Evolutionary conservation across 92 coral and sea anemone species (phyloP), one percentile per base, ranked within the genome.

Genomic region (Isaurus tuberculatus): DNA sequence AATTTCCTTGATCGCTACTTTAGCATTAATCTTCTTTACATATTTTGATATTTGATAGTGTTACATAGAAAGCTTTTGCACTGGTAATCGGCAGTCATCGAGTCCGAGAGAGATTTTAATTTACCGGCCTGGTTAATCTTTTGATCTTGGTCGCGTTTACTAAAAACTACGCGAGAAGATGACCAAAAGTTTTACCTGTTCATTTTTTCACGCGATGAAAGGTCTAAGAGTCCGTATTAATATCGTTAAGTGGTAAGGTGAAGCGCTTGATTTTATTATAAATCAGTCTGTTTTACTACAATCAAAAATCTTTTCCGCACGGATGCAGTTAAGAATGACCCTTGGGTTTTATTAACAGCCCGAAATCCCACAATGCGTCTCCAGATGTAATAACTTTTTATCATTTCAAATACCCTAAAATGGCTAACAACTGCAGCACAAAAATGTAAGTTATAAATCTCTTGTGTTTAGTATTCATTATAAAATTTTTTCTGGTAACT

Each of bases 121-220:
- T 28, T 57, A 17, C 44, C 4, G 17, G 40, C 37, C 51, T 32
- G 69, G 44, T 65, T 77, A 43, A 57, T 33, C 68, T 57, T 48
- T 77, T 58, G 70, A 77, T 77, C 82, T 27, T 42, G 15, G 55
- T 53, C 68, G 44, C 37, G 27, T 70, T n/a, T 22, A 63, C 13
- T 22, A 11, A 11, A n/a, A 26, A 25, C 16, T 9, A 7, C 4
- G 6, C 15, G 6, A 28, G 79, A 44, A 73, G 29, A 49, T 1
- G 40, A 14, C 37, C 42, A 29, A 19, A 7, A 8, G 5, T 29
- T 51, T 51, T 75, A 51, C 66, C 25, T 8, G 4, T 15, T 43
- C 34, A 46, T 2, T 28, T 16, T 14, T 77, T 32, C 82, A 77
- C 82, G 49, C 82, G 69, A 77, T 58, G 51, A 58, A 77, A 77